Evolutionary conservation across 2,113 vertebrate species (phyloP), one percentile per base, ranked within the genome.

Genomic region (Nicator chloris): DNA sequence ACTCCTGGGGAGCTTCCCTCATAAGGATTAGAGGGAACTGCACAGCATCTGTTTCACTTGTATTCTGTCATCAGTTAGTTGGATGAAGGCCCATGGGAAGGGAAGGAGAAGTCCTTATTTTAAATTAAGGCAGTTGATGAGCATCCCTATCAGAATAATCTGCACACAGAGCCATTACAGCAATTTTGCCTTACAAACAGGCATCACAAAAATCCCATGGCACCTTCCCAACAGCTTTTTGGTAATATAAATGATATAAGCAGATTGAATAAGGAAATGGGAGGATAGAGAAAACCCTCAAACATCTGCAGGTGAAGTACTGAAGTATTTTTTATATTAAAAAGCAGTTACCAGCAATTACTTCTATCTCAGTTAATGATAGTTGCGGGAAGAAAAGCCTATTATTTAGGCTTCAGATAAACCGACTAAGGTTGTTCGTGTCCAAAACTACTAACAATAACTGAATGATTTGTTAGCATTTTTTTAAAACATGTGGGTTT

Each of bases 111-210:
- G 72, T 88, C 54, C 13, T 21, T 59, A 63, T 53, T 71, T 90
- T 45, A 88, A 81, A 86, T 81, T 57, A 77, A 66, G 44, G 56
- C 50, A 82, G 82, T 80, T 73, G 64, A 31, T 70, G 78, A 92
- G 78, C 50, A 92, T 86, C 60, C 61, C 49, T 95, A 86, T 93
- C 88, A 54, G 82, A 75, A 49, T 63, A 49, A 93, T 93, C 88
- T 92, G 40, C 64, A 42, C 56, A 9, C 31, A 31, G 44, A 65
- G 21, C 60, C 19, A 61, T 95, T 84, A 82, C 21, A 78, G 69
- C 57, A 75, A 68, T 79, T 88, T 84, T 81, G n/a, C 54, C 28
- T 76, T 86, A 84, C 75, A 70, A 76, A 51, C n/a, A 54, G 60
- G 47, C n/a, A 56, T 93, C 83, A 66, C 72, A 93, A n/a, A 88